A percentile compares a stretch with the other conserved stretches of the same genome.
These are phyloP conservation scores for Boulengeromyrus knoepffleri DNA, from an alignment of 2,113 vertebrate species.

Conservation along the genomic window DNA sequence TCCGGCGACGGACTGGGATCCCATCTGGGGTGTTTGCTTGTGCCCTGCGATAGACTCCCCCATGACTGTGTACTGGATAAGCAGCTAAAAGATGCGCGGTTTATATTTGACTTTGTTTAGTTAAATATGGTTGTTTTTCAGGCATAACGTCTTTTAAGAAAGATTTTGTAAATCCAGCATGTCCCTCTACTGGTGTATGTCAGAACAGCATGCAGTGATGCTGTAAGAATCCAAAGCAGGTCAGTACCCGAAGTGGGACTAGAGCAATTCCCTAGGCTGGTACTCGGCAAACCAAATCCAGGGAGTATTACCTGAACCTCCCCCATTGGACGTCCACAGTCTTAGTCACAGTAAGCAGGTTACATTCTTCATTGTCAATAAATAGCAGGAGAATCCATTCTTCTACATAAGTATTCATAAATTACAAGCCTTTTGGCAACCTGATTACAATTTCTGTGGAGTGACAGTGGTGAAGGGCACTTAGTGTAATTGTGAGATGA, in stretches of 20 bases:
- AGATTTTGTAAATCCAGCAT: background rate
- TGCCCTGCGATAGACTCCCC: background rate
- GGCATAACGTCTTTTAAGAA: background rate
- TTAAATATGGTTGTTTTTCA: background rate
- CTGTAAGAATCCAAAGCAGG: background rate
- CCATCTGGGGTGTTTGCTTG: background rate
- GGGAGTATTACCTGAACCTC: background rate
- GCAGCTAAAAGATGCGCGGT: background rate
- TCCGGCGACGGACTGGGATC: background rate
- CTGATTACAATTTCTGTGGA: background rate
- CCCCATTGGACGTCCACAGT: background rate
- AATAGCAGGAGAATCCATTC: background rate
- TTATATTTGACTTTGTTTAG: background rate
- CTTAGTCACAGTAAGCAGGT: background rate
- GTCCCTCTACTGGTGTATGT: background rate
- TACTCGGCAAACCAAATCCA: background rate
- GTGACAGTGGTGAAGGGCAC: background rate
- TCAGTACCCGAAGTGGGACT: background rate
- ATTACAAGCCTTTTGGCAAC: background rate
- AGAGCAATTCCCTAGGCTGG: background rate
- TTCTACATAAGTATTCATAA: background rate
- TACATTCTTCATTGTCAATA: background rate
- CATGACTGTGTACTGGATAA: background rate
- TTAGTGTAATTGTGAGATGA: background rate
- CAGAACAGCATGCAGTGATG: background rate